Conservation (phyloP, 2,888 invertebrate genomes). For the Argyresthia goedartella region DNA sequence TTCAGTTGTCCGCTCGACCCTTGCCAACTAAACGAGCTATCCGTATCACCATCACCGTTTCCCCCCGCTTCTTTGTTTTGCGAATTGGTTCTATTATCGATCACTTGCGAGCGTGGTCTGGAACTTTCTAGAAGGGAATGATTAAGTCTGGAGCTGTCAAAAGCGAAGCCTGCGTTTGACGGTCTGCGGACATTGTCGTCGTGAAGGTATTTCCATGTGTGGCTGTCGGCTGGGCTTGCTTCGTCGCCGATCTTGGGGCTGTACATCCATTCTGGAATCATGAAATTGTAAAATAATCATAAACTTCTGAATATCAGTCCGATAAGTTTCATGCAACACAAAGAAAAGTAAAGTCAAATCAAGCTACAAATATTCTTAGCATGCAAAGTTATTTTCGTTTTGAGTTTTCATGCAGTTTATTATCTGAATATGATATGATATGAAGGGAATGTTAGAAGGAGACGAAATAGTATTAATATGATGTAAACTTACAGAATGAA, state of each 20-base stretch:
- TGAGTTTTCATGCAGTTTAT: no score
- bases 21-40: constrained; percentile 60
- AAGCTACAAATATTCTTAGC: no score
- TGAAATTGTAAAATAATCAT: not conserved
- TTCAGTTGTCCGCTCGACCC: constrained; percentile 37
- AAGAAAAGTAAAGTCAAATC: not conserved
- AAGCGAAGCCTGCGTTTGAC: constrained; percentile 53
- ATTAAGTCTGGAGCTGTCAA: constrained; percentile 43
- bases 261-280: constrained; percentile 58
- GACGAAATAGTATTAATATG: no score
- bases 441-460: no score
- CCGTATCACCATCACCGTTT: constrained; percentile 49
- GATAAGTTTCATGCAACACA: not conserved
- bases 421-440: no score
- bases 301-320: not conserved
- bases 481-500: no score
- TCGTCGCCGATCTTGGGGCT: constrained; percentile 36
- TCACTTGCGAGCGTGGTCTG: constrained; percentile 25
- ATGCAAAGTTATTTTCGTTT: no score
- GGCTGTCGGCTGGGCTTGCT: constrained; percentile 36
- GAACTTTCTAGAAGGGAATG: constrained; percentile 24
- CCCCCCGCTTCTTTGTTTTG: constrained; percentile 20
- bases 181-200: constrained; percentile 48
- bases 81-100: constrained; percentile 26
- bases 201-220: constrained; percentile 59